These are phyloP conservation scores for Halichondria panicea DNA, from an alignment of 37 sponge, comb jelly and placozoan species.

Conservation along the genomic window DNA sequence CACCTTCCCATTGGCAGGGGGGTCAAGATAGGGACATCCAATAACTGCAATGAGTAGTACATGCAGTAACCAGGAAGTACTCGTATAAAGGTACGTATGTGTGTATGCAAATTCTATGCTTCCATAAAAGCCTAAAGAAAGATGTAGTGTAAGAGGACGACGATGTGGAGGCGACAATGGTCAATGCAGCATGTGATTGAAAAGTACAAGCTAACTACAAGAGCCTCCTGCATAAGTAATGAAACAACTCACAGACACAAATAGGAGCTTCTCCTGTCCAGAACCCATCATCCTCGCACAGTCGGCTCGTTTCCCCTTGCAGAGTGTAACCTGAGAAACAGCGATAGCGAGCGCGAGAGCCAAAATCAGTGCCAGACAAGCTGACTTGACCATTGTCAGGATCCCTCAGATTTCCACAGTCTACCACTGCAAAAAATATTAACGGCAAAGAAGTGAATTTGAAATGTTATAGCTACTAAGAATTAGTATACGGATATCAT, in stretches of 20 bases:
- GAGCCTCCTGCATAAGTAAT: no score
- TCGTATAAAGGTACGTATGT: no score
- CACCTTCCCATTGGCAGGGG: constrained; percentile 33
- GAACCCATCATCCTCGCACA: constrained; percentile 29
- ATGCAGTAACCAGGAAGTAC: no score
- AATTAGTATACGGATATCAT: not conserved
- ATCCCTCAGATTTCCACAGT: not conserved
- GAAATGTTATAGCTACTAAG: not conserved
- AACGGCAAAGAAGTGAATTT: no score
- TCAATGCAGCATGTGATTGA: no score
- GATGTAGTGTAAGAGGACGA: no score
- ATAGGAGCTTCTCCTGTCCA: constrained; percentile 53
- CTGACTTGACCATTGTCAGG: constrained; percentile 20
- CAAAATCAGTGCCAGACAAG: constrained; percentile 1
- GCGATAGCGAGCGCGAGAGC: constrained; percentile 22
- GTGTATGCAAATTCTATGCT: no score
- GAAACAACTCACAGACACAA: no score
- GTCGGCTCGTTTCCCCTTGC: constrained; percentile 22
- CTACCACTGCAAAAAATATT: not conserved
- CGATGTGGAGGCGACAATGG: no score
- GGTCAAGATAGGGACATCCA: constrained; percentile 5
- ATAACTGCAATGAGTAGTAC: constrained; percentile 16
- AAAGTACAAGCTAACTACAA: no score
- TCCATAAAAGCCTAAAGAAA: no score
- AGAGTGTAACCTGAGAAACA: constrained; percentile 28